These are phyloP conservation scores for Drosophila hydei DNA, from an alignment of 1,140 invertebrate species.

Conservation along the genomic window DNA sequence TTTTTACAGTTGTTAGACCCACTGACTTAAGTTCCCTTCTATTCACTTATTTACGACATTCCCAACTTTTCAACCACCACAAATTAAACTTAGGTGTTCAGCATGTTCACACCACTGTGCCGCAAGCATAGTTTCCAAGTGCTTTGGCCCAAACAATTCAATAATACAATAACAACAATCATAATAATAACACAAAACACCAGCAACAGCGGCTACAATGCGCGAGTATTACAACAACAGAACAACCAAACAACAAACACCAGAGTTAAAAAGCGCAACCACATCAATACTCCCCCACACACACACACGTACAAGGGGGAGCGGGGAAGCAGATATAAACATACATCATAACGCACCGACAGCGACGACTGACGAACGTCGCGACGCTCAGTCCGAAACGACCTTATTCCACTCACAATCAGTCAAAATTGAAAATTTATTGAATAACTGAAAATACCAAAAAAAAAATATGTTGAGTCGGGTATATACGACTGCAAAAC, in stretches of 20 bases:
- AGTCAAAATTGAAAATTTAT: constrained; percentile 84
- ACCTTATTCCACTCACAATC: constrained; percentile 83
- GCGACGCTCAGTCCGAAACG: constrained; percentile 51
- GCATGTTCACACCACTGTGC: constrained; percentile 46
- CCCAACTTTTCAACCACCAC: not conserved
- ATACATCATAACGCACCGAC: constrained; percentile 77
- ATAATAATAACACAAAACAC: constrained; percentile 82
- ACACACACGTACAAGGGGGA: constrained; percentile 5
- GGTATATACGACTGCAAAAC: not conserved
- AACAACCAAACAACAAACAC: constrained; percentile 23
- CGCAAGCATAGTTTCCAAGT: constrained; percentile 56
- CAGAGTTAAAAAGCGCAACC: constrained; percentile 55
- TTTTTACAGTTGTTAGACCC: too few species aligned
- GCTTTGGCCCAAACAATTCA: constrained; percentile 82
- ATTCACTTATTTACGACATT: too few species aligned
- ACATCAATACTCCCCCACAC: constrained; percentile 37
- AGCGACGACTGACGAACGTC: constrained; percentile 58
- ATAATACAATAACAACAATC: constrained; percentile 83
- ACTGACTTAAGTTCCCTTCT: too few species aligned
- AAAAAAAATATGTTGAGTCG: constrained; percentile 5
- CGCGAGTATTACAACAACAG: constrained; percentile 57
- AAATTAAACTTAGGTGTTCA: not conserved
- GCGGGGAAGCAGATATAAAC: constrained; percentile 46
- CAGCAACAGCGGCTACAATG: constrained; percentile 50
- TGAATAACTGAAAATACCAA: constrained; percentile 64